A percentile compares a stretch with the other conserved stretches of the same genome.
phyloP scores from a whole-genome alignment of 2,888 invertebrate genomes.

The Phyllotreta striolata region DNA sequence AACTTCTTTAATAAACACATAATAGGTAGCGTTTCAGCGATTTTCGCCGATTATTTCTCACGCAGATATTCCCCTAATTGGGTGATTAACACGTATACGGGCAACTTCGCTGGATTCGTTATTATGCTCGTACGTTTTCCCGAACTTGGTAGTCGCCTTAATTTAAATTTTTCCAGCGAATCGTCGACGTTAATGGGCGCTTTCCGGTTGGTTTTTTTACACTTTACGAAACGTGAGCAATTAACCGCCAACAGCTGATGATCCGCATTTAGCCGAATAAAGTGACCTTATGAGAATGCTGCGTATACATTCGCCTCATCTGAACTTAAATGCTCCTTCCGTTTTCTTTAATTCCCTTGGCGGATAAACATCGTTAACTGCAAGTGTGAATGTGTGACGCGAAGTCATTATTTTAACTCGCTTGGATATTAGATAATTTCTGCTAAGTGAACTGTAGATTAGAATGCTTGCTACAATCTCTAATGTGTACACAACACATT shows the following conservation, averaged over 20 bases:
- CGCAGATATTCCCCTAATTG: slow-evolving; percentile 7
- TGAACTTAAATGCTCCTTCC: slow-evolving; percentile 60
- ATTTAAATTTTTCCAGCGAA: slow-evolving; percentile 29
- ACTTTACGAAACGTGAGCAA: slow-evolving; percentile 18
- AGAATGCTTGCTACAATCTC: slow-evolving; percentile 14
- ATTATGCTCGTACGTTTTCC: slow-evolving; percentile 3
- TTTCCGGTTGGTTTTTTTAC: slow-evolving; percentile 35
- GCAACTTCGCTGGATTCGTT: too few species aligned
- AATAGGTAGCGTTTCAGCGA: too few species aligned
- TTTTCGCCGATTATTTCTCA: slow-evolving; percentile 8
- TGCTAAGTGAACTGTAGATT: slow-evolving; percentile 34
- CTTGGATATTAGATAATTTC: slow-evolving; percentile 49
- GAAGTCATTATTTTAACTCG: slow-evolving; percentile 58
- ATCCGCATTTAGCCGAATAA: slow-evolving; percentile 36
- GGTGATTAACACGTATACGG: slow-evolving; percentile 6
- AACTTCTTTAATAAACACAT: background rate
- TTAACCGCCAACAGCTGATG: slow-evolving; percentile 32
- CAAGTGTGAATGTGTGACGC: slow-evolving; percentile 60
- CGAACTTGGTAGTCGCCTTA: slow-evolving; percentile 24
- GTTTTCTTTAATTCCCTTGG: slow-evolving; percentile 59
- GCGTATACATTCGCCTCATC: slow-evolving; percentile 50
- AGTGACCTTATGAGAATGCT: slow-evolving; percentile 53
- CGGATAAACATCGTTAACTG: slow-evolving; percentile 59
- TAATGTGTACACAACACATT: too few species aligned
- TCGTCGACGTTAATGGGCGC: slow-evolving; percentile 29